Percentiles rank a stretch among this genome's conserved stretches.
phyloP scores from a whole-genome alignment of 2,113 vertebrate genomes.

The Loxodonta africana region DNA sequence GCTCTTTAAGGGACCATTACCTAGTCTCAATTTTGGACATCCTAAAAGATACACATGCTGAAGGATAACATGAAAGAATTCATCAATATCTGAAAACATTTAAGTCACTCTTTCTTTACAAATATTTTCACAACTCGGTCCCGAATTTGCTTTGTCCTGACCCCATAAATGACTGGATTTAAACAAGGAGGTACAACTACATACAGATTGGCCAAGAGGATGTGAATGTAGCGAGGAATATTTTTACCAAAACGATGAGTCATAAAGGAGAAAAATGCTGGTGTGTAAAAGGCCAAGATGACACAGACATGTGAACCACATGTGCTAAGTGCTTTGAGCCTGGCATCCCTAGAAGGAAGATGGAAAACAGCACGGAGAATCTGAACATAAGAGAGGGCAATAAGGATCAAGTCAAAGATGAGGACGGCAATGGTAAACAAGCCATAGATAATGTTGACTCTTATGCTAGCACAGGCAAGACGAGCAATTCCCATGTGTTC shows the following conservation, averaged over 20 bases:
- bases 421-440: conserved; percentile 49
- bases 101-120: conserved; percentile 50
- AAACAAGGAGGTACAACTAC: conserved; percentile 69
- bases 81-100: background rate
- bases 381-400: conserved; percentile 60
- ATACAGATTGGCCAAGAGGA: conserved; percentile 74
- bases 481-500: conserved; percentile 75
- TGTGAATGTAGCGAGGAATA: conserved; percentile 65
- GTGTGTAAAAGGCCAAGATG: conserved; percentile 58
- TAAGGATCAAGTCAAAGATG: conserved; percentile 62
- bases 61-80: background rate
- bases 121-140: conserved; percentile 55
- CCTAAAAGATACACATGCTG: background rate
- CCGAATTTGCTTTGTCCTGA: conserved; percentile 73
- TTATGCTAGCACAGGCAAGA: conserved; percentile 68
- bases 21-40: background rate
- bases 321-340: conserved; percentile 61
- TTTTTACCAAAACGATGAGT: conserved; percentile 70
- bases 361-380: conserved; percentile 64
- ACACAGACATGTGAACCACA: conserved; percentile 71
- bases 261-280: conserved; percentile 68
- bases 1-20: background rate
- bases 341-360: conserved; percentile 63
- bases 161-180: conserved; percentile 81
- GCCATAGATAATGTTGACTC: conserved; percentile 64